Conservation (phyloP, 2,797 vertebrate species). For the Sebastes umbrosus region DNA sequence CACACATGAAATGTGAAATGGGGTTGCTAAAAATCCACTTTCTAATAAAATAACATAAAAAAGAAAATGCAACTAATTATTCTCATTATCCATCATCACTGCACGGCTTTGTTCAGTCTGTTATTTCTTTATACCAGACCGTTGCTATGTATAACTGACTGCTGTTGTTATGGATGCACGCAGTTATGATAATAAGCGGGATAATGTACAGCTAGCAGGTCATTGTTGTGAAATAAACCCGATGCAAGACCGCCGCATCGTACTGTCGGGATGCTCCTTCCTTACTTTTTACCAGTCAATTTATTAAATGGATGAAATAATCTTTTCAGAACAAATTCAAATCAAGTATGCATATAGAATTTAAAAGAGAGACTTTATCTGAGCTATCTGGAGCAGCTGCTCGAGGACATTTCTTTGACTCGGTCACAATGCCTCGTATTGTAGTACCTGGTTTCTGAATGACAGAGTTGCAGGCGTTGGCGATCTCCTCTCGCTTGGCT, state of each 20-base stretch:
- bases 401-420: neutral
- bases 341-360: neutral
- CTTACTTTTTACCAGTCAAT: neutral
- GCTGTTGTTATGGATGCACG: too few species aligned
- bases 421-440: neutral
- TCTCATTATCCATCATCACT: neutral
- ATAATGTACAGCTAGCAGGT: too few species aligned
- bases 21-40: too few species aligned
- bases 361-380: neutral
- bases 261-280: too few species aligned
- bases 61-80: too few species aligned
- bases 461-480: slow-evolving; percentile 86
- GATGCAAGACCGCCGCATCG: too few species aligned
- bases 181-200: too few species aligned
- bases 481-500: slow-evolving; percentile 86
- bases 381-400: neutral
- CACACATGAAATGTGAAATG: too few species aligned
- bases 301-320: neutral
- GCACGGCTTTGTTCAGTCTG: too few species aligned
- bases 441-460: slow-evolving; percentile 85
- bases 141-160: too few species aligned
- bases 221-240: too few species aligned
- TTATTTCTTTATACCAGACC: too few species aligned
- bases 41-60: neutral
- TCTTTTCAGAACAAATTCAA: neutral